Conservation (phyloP, 2,113 vertebrate genomes). For the Gobiocypris rarus region DNA sequence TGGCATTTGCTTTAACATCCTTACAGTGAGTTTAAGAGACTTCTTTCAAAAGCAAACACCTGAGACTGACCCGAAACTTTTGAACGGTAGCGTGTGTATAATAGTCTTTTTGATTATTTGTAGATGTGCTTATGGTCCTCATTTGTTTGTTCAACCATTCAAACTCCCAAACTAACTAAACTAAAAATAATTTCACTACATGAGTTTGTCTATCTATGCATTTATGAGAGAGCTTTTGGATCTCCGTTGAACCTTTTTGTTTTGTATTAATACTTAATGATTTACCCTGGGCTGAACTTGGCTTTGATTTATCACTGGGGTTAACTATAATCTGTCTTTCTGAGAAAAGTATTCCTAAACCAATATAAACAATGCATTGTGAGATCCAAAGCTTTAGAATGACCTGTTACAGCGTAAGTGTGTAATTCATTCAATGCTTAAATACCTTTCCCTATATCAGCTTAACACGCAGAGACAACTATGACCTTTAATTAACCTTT, state of each 20-base stretch:
- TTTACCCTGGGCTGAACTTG: conserved; percentile 38
- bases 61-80: no score
- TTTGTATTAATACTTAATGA: conserved; percentile 38
- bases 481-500: conserved; percentile 4
- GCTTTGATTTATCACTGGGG: neutral
- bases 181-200: neutral
- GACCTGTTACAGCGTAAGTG: neutral
- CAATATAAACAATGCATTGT: neutral
- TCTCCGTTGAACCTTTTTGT: neutral
- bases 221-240: neutral
- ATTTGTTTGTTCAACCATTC: neutral
- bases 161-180: neutral
- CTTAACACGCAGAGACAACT: neutral
- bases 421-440: neutral
- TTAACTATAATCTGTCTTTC: conserved; percentile 27
- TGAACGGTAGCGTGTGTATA: no score
- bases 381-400: neutral
- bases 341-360: neutral
- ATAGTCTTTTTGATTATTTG: neutral
- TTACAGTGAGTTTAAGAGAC: neutral
- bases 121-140: neutral
- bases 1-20: no score
- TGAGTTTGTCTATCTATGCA: neutral
- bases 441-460: neutral
- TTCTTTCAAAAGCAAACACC: neutral